These are phyloP conservation scores for Trachelus troglodyta DNA, from an alignment of 2,888 invertebrate species.

Conservation along the genomic window DNA sequence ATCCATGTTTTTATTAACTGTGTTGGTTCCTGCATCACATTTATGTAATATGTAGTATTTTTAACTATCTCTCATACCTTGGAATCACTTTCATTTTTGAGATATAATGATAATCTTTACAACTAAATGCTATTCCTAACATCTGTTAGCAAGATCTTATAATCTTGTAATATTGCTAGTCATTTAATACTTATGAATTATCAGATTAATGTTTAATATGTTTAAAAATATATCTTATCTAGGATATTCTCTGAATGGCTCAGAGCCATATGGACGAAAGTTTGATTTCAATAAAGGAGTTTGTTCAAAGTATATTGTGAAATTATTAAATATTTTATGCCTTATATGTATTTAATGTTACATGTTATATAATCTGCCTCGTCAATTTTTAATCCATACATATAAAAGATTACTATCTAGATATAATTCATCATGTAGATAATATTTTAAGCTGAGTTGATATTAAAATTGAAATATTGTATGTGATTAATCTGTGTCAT, in stretches of 20 bases:
- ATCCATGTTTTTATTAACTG: background rate
- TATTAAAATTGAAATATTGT: background rate
- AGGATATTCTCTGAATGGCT: background rate
- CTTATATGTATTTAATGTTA: background rate
- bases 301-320: background rate
- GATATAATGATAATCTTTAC: background rate
- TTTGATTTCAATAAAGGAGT: background rate
- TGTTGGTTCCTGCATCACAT: background rate
- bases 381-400: background rate
- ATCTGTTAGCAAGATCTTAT: background rate
- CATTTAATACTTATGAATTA: background rate
- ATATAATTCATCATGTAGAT: background rate
- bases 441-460: background rate
- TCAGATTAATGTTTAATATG: background rate
- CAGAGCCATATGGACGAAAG: background rate
- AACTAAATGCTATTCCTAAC: background rate
- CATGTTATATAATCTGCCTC: background rate
- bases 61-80: background rate
- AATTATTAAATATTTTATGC: background rate
- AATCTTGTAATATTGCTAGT: background rate
- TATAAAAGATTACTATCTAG: background rate
- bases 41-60: background rate
- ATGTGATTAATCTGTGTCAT: background rate
- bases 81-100: constrained; percentile 17
- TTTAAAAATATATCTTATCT: background rate